These are phyloP conservation scores for Trissolcus japonicus DNA, from an alignment of 2,888 invertebrate species.

Conservation along the genomic window DNA sequence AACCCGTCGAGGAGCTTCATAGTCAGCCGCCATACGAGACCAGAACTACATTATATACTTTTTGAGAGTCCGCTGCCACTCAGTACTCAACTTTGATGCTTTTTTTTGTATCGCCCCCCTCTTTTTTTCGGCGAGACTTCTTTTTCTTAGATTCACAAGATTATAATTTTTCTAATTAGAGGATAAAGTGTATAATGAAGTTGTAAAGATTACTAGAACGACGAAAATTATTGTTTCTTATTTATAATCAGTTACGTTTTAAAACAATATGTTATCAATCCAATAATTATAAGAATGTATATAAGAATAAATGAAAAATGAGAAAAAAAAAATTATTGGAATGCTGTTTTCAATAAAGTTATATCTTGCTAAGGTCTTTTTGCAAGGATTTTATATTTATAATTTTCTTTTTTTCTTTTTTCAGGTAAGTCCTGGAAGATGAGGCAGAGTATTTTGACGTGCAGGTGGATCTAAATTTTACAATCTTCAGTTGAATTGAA, in stretches of 20 bases:
- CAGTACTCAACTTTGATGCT: conserved; percentile 20
- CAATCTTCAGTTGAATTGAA: too few relatives aligned
- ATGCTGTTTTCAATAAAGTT: neutral
- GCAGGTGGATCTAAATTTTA: too few relatives aligned
- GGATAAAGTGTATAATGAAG: neutral
- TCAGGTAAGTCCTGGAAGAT: too few relatives aligned
- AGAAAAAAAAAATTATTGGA: too few relatives aligned
- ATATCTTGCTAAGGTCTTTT: neutral
- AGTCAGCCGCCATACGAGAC: conserved; percentile 61
- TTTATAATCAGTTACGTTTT: neutral
- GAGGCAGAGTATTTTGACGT: too few relatives aligned
- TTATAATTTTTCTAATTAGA: neutral
- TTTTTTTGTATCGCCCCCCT: neutral
- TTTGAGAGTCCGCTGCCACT: conserved; percentile 59
- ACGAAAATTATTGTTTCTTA: neutral
- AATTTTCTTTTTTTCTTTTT: too few relatives aligned
- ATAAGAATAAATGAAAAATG: neutral
- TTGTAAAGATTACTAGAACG: neutral
- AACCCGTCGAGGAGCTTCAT: conserved; percentile 67
- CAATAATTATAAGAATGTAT: neutral
- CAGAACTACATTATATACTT: conserved; percentile 51
- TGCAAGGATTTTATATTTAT: neutral
- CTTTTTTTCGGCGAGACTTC: neutral
- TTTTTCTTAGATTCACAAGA: neutral
- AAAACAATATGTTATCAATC: neutral